Conservation (phyloP, 2,113 vertebrate species). For the Lophura nycthemera region DNA sequence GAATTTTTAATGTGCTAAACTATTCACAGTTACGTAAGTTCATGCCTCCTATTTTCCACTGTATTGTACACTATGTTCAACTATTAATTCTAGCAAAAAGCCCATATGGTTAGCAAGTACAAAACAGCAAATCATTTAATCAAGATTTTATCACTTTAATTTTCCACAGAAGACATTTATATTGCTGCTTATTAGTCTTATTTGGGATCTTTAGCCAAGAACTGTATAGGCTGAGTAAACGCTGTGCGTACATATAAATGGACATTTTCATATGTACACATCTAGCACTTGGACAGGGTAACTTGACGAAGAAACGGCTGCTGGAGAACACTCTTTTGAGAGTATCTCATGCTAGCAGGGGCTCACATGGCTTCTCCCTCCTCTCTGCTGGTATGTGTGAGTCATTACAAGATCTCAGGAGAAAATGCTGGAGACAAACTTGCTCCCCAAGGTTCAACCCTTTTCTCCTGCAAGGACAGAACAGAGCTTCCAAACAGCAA, state of each 20-base stretch:
- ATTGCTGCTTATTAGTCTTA: constrained; percentile 12
- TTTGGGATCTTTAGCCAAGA: neutral
- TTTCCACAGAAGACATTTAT: constrained; percentile 45
- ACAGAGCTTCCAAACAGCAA: neutral
- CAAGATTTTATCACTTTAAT: constrained; percentile 52
- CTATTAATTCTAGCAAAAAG: constrained; percentile 32
- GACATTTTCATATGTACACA: neutral
- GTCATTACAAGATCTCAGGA: neutral
- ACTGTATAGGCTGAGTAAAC: neutral
- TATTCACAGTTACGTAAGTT: constrained; percentile 16
- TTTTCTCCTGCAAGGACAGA: neutral
- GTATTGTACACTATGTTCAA: constrained; percentile 28
- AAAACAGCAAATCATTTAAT: constrained; percentile 59
- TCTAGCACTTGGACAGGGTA: neutral
- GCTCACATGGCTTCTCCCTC: neutral
- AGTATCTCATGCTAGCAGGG: neutral
- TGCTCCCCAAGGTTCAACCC: neutral
- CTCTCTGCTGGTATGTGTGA: neutral
- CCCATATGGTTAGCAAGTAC: constrained; percentile 51
- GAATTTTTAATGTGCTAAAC: constrained; percentile 24
- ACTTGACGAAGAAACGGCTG: neutral
- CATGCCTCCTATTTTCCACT: constrained; percentile 41
- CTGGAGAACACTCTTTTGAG: neutral
- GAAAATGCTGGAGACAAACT: neutral
- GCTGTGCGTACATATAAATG: neutral